phyloP scores from a whole-genome alignment of 1,140 invertebrate genomes.

The Colletes latitarsis region DNA sequence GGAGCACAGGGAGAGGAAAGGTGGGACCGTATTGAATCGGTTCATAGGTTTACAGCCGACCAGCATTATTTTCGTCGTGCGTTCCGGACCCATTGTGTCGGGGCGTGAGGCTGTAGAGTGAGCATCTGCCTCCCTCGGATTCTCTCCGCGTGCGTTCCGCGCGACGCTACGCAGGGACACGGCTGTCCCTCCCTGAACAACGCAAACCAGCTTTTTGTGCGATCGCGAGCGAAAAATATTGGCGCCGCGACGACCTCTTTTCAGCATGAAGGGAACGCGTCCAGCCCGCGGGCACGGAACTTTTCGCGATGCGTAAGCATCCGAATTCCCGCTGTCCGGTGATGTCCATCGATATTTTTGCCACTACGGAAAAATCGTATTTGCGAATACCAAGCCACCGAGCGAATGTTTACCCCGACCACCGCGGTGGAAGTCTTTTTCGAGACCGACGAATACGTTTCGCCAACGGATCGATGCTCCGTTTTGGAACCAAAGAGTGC shows the following conservation, averaged over 20 bases:
- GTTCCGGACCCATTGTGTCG: conserved; percentile 57
- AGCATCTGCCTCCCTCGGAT: conserved; percentile 56
- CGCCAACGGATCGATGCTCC: too few species aligned
- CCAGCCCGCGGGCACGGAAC: neutral
- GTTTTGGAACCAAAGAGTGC: neutral
- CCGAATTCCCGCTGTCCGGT: neutral
- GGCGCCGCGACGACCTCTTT: conserved; percentile 6
- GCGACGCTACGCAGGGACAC: neutral
- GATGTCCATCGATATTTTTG: neutral
- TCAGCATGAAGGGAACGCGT: neutral
- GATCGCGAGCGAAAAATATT: conserved; percentile 12
- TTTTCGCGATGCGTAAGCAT: neutral
- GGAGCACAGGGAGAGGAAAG: conserved; percentile 38
- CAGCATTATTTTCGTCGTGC: conserved; percentile 61
- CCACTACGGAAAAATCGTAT: too few species aligned
- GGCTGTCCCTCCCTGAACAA: neutral
- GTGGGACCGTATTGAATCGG: conserved; percentile 61
- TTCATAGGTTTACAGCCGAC: conserved; percentile 58
- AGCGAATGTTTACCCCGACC: too few species aligned
- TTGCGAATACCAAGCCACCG: too few species aligned
- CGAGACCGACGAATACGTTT: too few species aligned
- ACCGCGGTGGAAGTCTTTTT: too few species aligned
- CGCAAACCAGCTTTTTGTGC: conserved; percentile 5
- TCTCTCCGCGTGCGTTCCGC: neutral
- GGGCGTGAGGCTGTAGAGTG: conserved; percentile 62